Base-by-base conservation (phyloP, 2,113 vertebrate genomes). In the Chaetodon trifascialis region DNA sequence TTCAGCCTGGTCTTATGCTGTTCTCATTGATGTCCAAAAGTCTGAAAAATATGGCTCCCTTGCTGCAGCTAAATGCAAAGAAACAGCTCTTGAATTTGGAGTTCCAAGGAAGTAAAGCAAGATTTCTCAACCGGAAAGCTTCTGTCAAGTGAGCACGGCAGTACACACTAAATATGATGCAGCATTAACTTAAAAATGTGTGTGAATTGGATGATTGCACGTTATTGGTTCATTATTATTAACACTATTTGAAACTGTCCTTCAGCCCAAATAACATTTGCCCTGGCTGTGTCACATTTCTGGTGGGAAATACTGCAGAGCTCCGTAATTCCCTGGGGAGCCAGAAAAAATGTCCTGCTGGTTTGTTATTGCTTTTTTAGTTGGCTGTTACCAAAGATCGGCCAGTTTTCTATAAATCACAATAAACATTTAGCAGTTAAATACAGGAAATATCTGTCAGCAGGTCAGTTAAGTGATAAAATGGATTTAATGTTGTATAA, bases 281-380 rank as follows among this genome's bases (percentile, higher is more conserved):
- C 40, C 17, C 44, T 9, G 23, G 60, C 42, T 67, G 17, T 72
- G 49, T 79, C 11, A 42, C 65, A 68, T 58, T 62, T 75, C 30
- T 76, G 46, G 34, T 49, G 52, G 51, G 75, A 59, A 82, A 88
- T 79, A 67, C 59, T 66, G 59, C 82, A 1, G 46, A n/a, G 66
- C 34, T 68, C 9, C 68, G 47, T 25, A 17, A 30, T 58, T 79
- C 65, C 82, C 75, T 17, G 51, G 55, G 79, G 75, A 76, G 74
- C 74, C 60, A 59, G 82, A 70, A 79, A 79, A 66, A 79, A 84
- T 67, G 52, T 85, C 69, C 70, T 38, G 54, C 59, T 19, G 17
- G 19, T 75, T 68, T 78, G 36, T 69, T 79, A 65, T 82, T 74
- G 63, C 52, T 64, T 76, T 70, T 83, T 72, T 52, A 46, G 64